Evolutionary conservation across 2,888 invertebrate species (phyloP), one percentile per base, ranked within the genome.

Genomic region (Dorcus parallelipipedus): DNA sequence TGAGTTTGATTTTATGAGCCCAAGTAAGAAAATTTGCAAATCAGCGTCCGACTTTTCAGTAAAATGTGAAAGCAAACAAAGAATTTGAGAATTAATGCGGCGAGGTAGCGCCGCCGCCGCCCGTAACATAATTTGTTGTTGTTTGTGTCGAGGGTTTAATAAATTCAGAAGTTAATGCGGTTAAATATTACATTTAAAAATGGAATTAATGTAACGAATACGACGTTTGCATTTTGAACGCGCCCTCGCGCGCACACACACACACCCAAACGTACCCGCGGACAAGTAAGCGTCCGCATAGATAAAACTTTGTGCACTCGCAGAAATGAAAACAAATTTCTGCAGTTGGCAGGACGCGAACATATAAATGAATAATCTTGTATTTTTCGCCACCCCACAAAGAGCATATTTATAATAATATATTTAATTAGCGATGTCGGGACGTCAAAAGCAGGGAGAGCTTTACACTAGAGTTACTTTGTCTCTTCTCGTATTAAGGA

Each of bases 401-500:
- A 71, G 68, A 67, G 68, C 73, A 72, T 74, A 75, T 74, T 75
- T 75, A 75, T 75, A 74, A 74, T 75, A 75, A 75, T 75, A 75
- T 75, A 74, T 75, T 74, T 75, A 75, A 75, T 75, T 75, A 75
- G 73, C 69, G 69, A 72, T 71, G 74, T 74, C 73, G 73, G 68
- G 66, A 71, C 71, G 75, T 75, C 75, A 75, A 74, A 74, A 75
- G 72, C 75, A 75, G 72, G 52, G 42, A 14, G 50, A 47, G 72
- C 72, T 75, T 75, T 72, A 75, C 75, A 74, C 71, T 75, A 74
- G 73, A 75, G 71, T 75, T 75, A 73, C 73, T 73, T 74, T 74
- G 73, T 75, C 71, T 71, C 67, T 65, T 63, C 65, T 64, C 63
- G 64, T 62, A 67, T 67, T 67, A 67, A 67, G 64, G 67, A 64